Conservation (phyloP, 2,113 vertebrate genomes). For the Apus apus region DNA sequence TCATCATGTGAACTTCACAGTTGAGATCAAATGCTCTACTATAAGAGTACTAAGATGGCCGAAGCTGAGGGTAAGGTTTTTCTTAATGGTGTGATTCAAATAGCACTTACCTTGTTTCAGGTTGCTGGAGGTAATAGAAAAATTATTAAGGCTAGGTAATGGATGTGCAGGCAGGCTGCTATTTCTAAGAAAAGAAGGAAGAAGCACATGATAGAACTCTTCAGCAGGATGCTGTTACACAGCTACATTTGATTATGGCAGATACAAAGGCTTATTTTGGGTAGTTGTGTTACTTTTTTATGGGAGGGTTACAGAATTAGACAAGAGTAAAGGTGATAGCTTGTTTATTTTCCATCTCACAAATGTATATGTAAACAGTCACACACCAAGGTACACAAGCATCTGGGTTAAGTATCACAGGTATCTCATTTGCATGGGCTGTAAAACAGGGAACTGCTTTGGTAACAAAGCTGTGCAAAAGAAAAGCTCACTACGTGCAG, state of each 20-base stretch:
- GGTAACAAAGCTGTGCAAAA: constrained; percentile 26
- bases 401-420: background rate
- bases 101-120: background rate
- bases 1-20: background rate
- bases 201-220: background rate
- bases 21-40: background rate
- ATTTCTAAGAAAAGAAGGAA: background rate
- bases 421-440: background rate
- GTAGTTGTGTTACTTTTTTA: background rate
- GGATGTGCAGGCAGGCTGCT: background rate
- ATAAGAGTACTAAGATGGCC: background rate
- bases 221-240: background rate
- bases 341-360: constrained; percentile 59
- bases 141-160: background rate
- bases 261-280: background rate
- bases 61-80: background rate
- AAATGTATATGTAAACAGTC: background rate
- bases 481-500: background rate
- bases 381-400: background rate
- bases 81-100: background rate
- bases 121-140: background rate
- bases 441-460: constrained; percentile 18
- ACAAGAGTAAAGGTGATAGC: background rate
- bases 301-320: background rate
- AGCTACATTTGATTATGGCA: background rate